Evolutionary conservation across 2,888 invertebrate genomes (phyloP).

Genomic region (Rapana venosa): DNA sequence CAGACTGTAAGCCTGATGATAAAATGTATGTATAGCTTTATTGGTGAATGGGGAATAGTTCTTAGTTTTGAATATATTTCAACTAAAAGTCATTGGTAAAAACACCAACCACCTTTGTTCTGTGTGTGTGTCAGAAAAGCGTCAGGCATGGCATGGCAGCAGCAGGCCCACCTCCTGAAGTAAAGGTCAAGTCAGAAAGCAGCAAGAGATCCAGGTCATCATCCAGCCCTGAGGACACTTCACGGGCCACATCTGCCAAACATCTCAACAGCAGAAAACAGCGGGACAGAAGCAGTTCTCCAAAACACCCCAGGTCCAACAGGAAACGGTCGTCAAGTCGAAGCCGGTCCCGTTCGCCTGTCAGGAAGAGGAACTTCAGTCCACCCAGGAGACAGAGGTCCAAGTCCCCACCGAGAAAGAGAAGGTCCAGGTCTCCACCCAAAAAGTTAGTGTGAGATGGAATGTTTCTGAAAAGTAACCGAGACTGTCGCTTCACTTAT

Average conservation of each 20-base stretch:
- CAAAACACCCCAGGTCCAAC: slow-evolving; percentile 2
- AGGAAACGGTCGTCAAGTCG: neutral
- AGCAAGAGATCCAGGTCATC: slow-evolving; percentile 49
- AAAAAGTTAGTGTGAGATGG: slow-evolving; percentile 20
- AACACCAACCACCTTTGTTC: neutral
- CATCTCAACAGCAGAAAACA: slow-evolving; percentile 20
- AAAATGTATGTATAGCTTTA: no score
- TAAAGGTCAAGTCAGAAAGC: slow-evolving; percentile 36
- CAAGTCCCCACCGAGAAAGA: slow-evolving; percentile 16
- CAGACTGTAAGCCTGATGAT: no score
- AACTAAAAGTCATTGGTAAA: no score
- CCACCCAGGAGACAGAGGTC: slow-evolving; percentile 21
- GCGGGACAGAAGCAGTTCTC: neutral
- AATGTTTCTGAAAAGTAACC: no score
- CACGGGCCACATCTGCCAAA: slow-evolving; percentile 53
- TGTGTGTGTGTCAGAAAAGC: slow-evolving; percentile 27
- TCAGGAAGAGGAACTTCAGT: slow-evolving; percentile 12
- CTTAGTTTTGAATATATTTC: no score
- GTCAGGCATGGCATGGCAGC: slow-evolving; percentile 13
- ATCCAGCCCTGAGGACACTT: slow-evolving; percentile 52
- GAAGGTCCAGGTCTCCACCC: slow-evolving; percentile 33
- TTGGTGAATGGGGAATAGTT: no score
- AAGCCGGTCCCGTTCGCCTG: slow-evolving; percentile 40
- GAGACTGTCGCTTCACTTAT: no score
- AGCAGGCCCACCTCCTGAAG: slow-evolving; percentile 38